phyloP scores from a whole-genome alignment of 2,888 invertebrate genomes.

The Noctuana brunneofusca region DNA sequence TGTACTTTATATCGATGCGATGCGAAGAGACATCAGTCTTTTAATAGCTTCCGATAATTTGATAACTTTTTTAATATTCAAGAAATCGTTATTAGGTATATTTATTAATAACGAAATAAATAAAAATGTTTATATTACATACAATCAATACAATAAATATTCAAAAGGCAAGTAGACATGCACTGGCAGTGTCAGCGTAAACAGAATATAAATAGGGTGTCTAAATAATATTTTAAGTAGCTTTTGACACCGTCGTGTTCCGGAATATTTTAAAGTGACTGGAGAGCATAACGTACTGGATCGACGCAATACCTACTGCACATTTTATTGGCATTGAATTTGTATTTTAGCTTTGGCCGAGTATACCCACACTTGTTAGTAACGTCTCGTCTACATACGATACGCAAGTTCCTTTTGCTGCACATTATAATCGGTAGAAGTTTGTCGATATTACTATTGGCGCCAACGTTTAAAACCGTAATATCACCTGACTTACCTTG shows the following conservation, averaged over 20 bases:
- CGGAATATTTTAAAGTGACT: constrained; percentile 38
- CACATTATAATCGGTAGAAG: constrained; percentile 51
- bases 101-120: too few species aligned
- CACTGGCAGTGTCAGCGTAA: background rate
- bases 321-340: constrained; percentile 44
- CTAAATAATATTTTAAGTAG: constrained; percentile 21
- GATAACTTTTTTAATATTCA: background rate
- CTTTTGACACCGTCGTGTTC: constrained; percentile 16
- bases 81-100: background rate
- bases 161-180: background rate
- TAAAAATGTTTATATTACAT: background rate
- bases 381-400: constrained; percentile 31
- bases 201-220: constrained; percentile 8
- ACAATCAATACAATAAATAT: background rate
- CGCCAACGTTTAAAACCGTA: constrained; percentile 56
- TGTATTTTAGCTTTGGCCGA: constrained; percentile 30
- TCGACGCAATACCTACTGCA: constrained; percentile 25
- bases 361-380: constrained; percentile 10
- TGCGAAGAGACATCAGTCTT: too few species aligned
- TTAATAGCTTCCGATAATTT: too few species aligned
- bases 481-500: constrained; percentile 49
- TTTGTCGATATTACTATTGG: constrained; percentile 42
- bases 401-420: constrained; percentile 44
- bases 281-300: constrained; percentile 34
- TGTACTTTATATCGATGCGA: background rate